Evolutionary conservation across 1,140 invertebrate genomes (phyloP).

Genomic region (Drosophila pallidifrons): DNA sequence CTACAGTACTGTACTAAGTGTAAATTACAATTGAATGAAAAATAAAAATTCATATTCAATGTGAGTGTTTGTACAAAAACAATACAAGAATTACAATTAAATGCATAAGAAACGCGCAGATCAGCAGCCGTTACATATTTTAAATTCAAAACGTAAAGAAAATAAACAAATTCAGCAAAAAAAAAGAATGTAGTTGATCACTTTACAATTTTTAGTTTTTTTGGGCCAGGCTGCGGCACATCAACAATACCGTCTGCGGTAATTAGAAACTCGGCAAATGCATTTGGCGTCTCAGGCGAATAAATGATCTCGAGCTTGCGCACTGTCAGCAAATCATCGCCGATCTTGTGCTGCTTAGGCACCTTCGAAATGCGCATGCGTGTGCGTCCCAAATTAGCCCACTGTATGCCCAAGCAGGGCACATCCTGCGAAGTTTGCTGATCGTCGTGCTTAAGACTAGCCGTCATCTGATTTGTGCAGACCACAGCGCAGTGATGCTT

Average conservation of each 20-base stretch:
- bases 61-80: slow-evolving; percentile 53
- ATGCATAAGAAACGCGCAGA: slow-evolving; percentile 2
- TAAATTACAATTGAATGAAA: slow-evolving; percentile 36
- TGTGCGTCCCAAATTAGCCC: slow-evolving; percentile 89
- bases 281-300: slow-evolving; percentile 83
- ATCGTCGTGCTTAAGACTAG: slow-evolving; percentile 40
- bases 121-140: slow-evolving; percentile 57
- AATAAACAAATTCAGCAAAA: slow-evolving; percentile 62
- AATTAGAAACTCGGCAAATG: slow-evolving; percentile 79
- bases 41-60: slow-evolving; percentile 32
- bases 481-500: slow-evolving; percentile 87
- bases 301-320: slow-evolving; percentile 84
- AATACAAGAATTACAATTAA: slow-evolving; percentile 21
- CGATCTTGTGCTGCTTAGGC: slow-evolving; percentile 66
- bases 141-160: slow-evolving; percentile 61
- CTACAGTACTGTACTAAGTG: slow-evolving; percentile 50
- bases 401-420: slow-evolving; percentile 88
- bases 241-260: slow-evolving; percentile 66
- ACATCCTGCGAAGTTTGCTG: slow-evolving; percentile 62
- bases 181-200: slow-evolving; percentile 26
- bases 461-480: slow-evolving; percentile 91
- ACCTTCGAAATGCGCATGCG: slow-evolving; percentile 87
- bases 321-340: slow-evolving; percentile 62
- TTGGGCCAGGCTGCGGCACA: slow-evolving; percentile 38
- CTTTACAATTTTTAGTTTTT: slow-evolving; percentile 8